These are phyloP conservation scores for Apus apus DNA, from an alignment of 2,113 vertebrate genomes.

Conservation along the genomic window DNA sequence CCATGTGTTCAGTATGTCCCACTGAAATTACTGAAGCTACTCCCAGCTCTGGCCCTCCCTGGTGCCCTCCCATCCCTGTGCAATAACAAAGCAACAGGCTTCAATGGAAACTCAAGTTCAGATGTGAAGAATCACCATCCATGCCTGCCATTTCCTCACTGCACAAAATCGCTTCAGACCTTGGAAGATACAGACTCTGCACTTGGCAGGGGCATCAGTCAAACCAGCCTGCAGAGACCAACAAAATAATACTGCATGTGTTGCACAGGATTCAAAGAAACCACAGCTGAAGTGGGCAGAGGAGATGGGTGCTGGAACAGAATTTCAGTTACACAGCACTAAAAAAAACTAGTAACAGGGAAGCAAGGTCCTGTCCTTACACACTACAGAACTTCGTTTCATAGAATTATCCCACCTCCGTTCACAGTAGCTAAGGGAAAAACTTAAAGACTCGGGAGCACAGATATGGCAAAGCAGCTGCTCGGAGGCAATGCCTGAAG, in stretches of 20 bases:
- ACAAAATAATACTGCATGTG: not conserved
- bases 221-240: not conserved
- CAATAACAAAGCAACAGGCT: not conserved
- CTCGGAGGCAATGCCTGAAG: not conserved
- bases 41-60: not conserved
- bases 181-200: not conserved
- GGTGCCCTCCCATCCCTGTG: too few relatives aligned
- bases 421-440: not conserved
- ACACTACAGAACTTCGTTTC: not conserved
- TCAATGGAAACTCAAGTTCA: not conserved
- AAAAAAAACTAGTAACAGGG: not conserved
- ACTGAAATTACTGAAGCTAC: not conserved
- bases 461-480: not conserved
- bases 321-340: not conserved
- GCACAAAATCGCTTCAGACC: not conserved
- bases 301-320: not conserved
- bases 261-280: not conserved
- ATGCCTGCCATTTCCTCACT: not conserved
- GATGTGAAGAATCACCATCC: not conserved
- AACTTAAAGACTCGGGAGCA: not conserved
- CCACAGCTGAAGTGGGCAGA: not conserved
- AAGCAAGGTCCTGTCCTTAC: not conserved
- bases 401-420: not conserved
- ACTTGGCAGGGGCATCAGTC: not conserved
- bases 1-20: not conserved